Percentiles rank a stretch among this genome's conserved stretches.
These are phyloP conservation scores for Hyposmocoma kahamanoa DNA, from an alignment of 1,140 invertebrate genomes.

Conservation along the genomic window DNA sequence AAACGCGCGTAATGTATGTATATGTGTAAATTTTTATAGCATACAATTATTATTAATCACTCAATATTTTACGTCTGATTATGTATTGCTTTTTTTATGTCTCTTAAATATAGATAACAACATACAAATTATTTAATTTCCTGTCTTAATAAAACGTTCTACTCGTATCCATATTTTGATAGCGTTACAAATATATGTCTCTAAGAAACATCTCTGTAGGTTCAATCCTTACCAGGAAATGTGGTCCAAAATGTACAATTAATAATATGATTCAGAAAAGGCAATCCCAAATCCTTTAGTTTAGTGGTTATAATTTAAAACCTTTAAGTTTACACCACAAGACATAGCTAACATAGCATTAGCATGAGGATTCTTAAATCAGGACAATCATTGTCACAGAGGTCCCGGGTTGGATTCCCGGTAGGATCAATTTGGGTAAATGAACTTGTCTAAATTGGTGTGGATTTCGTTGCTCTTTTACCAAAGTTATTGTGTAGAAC, in stretches of 20 bases:
- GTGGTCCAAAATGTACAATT: slow-evolving; percentile 25
- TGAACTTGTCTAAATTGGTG: too few relatives aligned
- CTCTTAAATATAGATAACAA: slow-evolving; percentile 7
- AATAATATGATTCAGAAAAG: slow-evolving; percentile 25
- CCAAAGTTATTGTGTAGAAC: too few relatives aligned
- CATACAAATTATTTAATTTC: background rate
- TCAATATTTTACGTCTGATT: slow-evolving; percentile 10
- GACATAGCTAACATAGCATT: too few relatives aligned
- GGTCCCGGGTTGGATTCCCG: too few relatives aligned
- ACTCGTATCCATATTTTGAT: slow-evolving; percentile 21
- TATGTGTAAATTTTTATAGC: background rate
- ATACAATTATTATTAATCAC: background rate
- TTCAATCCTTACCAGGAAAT: slow-evolving; percentile 26
- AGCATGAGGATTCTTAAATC: too few relatives aligned
- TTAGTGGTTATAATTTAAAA: too few relatives aligned
- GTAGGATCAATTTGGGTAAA: too few relatives aligned
- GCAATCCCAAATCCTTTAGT: too few relatives aligned
- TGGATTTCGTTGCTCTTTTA: too few relatives aligned
- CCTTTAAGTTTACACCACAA: too few relatives aligned
- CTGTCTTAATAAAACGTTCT: background rate
- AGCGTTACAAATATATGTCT: slow-evolving; percentile 11
- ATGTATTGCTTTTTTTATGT: slow-evolving; percentile 9
- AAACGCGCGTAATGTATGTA: background rate
- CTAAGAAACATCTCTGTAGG: slow-evolving; percentile 13
- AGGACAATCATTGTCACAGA: too few relatives aligned